Conservation (phyloP, 2,113 vertebrate genomes). For the Dascyllus trimaculatus region DNA sequence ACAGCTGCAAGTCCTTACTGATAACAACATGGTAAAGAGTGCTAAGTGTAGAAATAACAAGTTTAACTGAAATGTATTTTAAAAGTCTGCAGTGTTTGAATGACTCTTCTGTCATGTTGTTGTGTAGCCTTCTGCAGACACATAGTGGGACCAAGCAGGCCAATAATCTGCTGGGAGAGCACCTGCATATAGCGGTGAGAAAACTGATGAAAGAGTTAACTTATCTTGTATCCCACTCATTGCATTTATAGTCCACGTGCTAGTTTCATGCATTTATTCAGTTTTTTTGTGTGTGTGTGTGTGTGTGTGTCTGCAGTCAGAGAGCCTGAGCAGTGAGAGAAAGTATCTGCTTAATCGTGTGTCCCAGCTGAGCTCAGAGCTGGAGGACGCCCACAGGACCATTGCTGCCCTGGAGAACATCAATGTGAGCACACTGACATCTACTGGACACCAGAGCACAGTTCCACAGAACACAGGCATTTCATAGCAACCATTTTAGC, state of each 20-base stretch:
- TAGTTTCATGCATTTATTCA: neutral
- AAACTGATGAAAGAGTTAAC: neutral
- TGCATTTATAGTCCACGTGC: neutral
- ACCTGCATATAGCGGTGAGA: constrained; percentile 84
- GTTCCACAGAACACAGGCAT: neutral
- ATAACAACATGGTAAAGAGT: neutral
- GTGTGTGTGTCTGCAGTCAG: constrained; percentile 64
- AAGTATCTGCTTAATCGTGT: constrained; percentile 80
- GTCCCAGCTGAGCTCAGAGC: constrained; percentile 80
- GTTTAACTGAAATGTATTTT: neutral
- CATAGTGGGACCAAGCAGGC: constrained; percentile 76
- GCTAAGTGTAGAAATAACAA: neutral
- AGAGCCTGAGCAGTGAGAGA: constrained; percentile 79
- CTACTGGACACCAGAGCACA: constrained; percentile 58
- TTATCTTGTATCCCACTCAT: neutral
- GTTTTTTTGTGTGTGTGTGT: neutral
- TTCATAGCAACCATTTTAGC: no score
- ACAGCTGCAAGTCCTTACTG: constrained; percentile 14
- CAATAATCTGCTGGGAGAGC: constrained; percentile 80
- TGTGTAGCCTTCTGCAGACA: constrained; percentile 82
- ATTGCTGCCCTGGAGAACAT: constrained; percentile 83
- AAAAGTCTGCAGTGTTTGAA: neutral
- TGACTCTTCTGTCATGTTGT: constrained; percentile 4
- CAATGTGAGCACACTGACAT: constrained; percentile 81
- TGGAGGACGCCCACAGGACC: constrained; percentile 81